Base-by-base conservation (phyloP, 1,140 invertebrate species). In the Drosophila nigrodunni region DNA sequence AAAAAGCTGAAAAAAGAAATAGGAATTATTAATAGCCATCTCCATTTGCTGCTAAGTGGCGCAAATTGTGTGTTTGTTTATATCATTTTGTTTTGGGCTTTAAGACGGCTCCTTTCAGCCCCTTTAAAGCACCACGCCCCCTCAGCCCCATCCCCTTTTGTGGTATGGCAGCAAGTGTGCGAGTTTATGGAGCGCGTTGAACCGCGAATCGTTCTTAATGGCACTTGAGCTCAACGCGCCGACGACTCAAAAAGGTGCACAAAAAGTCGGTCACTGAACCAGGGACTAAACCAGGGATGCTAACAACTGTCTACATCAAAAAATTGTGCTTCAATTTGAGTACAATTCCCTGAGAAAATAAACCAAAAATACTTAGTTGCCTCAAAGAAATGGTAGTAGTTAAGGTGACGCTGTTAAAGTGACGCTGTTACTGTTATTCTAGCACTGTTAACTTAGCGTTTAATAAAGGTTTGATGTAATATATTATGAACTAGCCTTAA, bases 41-140 rank as follows among this genome's bases (percentile, higher is more conserved):
- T 89, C 85, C 85, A 89, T 89, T 89, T 89, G 81, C 85, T 76
- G 85, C 85, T 89, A 89, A 89, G 85, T 89, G 85, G 85, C 85
- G 74, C 86, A 89, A 89, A 89, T 89, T 89, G 85, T 89, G 85
- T 89, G 86, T 88, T 88, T 89, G 83, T 80, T 88, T 88, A 89
- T 83, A 88, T 89, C 85, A 88, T 88, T 88, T 87, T 69, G 61
- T 82, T 62, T 57, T 64, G 70, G 57, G 39, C 80, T 89, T 89
- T 62, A 89, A 88, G 85, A 67, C 58, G 52, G 72, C 64, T 58
- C 39, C n/a, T n/a, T 34, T 57, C 6, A 30, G 46, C 58, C 49
- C 37, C 15, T 59, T 71, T 75, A 71, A 75, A 70, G 58, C 55
- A 6, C 11, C 11, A 4, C 7, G 11, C 41, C 10, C 25, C 25